Evolutionary conservation across 2,113 vertebrate species (phyloP), one percentile per base, ranked within the genome.

Genomic region (Odobenus rosmarus): DNA sequence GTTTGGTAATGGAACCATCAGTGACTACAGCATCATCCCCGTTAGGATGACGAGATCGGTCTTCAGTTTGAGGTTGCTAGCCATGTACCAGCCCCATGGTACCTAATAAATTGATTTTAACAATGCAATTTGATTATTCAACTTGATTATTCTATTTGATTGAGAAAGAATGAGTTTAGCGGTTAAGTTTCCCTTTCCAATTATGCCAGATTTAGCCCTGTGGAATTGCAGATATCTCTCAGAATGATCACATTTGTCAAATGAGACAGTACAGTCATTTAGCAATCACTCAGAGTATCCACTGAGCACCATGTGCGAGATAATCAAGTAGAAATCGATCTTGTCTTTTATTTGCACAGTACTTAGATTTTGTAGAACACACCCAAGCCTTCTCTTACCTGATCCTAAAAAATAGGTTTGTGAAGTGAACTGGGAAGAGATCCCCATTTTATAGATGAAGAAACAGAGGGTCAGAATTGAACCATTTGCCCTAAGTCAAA

Each of bases 121-220:
- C 83, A 26, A 84, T 88, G 12, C 46, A 31, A 59, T 97, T 76
- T 95, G 10, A n/a, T 92, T 97, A 83, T 89, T 93, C 18, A 76
- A 72, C 59, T 18, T 49, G 74, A 77, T 77, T 77, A 49, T 77
- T 77, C 74, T 18, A 18, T 46, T 77, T 97, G 64, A 92, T 51
- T 79, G 4, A 16, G 55, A 77, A 83, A 87, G 28, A 95, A 90
- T 71, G 64, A 86, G 51, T 57, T 84, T 51, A 88, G 61, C 62
- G 62, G 53, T 71, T 96, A 84, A 26, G 4, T 90, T 96, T 92
- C 15, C 55, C 67, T 92, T 96, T 90, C 51, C 21, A 80, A 31
- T 79, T 92, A 80, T 46, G 23, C 86, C 86, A 80, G 42, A 84
- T 80, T 83, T 53, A 53, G 6, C 26, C 6, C 15, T 46, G 28